Conservation (phyloP, 1,140 invertebrate genomes). For the Protaetia brevitarsis region DNA sequence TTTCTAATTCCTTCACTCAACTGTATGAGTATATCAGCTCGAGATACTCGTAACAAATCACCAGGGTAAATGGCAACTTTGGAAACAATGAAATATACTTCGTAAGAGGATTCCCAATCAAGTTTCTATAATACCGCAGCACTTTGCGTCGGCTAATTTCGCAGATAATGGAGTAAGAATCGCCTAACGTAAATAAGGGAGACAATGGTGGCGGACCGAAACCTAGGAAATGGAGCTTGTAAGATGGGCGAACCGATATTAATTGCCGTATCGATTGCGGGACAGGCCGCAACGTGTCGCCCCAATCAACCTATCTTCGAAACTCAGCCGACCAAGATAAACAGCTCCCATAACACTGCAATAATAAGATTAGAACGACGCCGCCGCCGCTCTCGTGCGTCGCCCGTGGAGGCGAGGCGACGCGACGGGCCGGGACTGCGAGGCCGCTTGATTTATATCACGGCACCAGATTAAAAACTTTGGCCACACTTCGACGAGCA, state of each 20-base stretch:
- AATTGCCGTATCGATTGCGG: slow-evolving; percentile 4
- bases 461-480: slow-evolving; percentile 14
- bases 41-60: too few species aligned
- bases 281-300: slow-evolving; percentile 2
- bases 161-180: background rate
- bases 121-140: slow-evolving; percentile 3
- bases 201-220: background rate
- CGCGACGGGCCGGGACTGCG: background rate
- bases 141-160: background rate
- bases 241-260: slow-evolving; percentile 8
- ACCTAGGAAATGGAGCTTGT: slow-evolving; percentile 6
- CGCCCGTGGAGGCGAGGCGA: background rate
- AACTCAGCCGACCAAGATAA: slow-evolving; percentile 8
- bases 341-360: slow-evolving; percentile 15
- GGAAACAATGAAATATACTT: too few species aligned
- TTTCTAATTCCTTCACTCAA: too few species aligned
- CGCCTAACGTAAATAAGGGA: slow-evolving; percentile 4
- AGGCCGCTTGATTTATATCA: background rate
- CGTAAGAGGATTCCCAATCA: background rate
- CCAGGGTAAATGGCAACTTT: too few species aligned
- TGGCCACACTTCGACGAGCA: slow-evolving; percentile 2
- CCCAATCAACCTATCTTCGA: slow-evolving; percentile 13
- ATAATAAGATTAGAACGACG: slow-evolving; percentile 7
- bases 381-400: background rate
- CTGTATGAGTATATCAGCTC: too few species aligned